phyloP scores from a whole-genome alignment of 2,888 invertebrate genomes.

The Sinopyrophorus schimmeli region DNA sequence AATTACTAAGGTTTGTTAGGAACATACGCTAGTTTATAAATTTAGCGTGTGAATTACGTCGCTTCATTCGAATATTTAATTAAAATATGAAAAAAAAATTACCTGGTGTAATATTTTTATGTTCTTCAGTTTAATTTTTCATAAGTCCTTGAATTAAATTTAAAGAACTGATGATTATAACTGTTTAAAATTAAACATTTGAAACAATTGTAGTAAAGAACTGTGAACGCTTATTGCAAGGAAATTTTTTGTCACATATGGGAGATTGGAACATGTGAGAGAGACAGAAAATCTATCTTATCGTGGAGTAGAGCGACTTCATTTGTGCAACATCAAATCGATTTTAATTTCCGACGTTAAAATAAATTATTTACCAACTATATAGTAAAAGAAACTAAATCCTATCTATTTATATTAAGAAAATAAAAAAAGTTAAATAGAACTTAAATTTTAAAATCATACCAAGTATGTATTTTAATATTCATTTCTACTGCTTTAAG shows the following conservation, averaged over 20 bases:
- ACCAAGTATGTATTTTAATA: no score
- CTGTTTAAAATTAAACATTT: conserved; percentile 14
- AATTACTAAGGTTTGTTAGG: conserved; percentile 16
- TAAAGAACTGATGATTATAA: conserved; percentile 3
- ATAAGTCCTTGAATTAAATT: conserved; percentile 4
- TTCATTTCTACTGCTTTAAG: no score
- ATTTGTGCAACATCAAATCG: conserved; percentile 40
- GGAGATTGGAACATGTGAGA: conserved; percentile 38
- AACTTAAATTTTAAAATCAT: conserved; percentile 35
- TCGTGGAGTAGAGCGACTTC: conserved; percentile 34
- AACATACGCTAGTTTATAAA: conserved; percentile 8
- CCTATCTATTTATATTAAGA: no score
- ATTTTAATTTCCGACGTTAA: conserved; percentile 45
- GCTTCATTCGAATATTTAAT: conserved; percentile 9
- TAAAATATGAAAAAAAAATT: background rate
- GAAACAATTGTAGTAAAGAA: conserved; percentile 39
- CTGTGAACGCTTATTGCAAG: conserved; percentile 43
- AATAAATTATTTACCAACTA: conserved; percentile 45
- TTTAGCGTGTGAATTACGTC: conserved; percentile 11
- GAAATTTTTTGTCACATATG: conserved; percentile 45
- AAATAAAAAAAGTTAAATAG: conserved; percentile 34
- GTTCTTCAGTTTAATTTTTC: background rate
- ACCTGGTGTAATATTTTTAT: background rate
- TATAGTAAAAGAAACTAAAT: no score
- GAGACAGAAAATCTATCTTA: conserved; percentile 33